A percentile compares a stretch with the other conserved stretches of the same genome.
Conservation (phyloP, 2,113 vertebrate species). For the Pitta sordida region DNA sequence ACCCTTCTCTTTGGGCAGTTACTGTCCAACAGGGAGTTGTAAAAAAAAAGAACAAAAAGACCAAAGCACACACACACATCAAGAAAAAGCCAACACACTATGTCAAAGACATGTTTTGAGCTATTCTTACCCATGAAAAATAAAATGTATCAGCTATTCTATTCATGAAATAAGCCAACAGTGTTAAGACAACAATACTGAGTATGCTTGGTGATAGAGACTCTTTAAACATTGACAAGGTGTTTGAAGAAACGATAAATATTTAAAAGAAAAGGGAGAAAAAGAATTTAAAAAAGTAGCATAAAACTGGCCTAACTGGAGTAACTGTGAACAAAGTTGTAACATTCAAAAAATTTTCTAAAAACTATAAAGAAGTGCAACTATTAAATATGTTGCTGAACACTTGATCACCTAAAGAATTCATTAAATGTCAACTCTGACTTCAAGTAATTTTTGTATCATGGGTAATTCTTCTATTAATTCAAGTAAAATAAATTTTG, state of each 20-base stretch:
- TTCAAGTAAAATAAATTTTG: not conserved
- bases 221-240: not conserved
- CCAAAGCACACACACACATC: fast-evolving
- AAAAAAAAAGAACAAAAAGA: not conserved
- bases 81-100: not conserved
- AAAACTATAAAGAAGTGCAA: not conserved
- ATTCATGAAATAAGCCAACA: not conserved
- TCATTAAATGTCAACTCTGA: not conserved
- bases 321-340: not conserved
- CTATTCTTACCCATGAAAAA: not conserved
- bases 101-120: not conserved
- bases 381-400: not conserved
- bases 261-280: not conserved
- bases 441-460: not conserved
- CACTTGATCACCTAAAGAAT: not conserved
- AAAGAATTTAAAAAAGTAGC: not conserved
- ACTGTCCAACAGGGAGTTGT: not conserved
- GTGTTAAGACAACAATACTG: too few species aligned
- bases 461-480: not conserved
- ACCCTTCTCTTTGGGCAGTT: not conserved
- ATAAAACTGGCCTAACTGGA: not conserved
- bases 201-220: not conserved
- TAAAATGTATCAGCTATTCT: not conserved
- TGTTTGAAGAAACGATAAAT: not conserved
- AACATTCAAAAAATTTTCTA: not conserved